phyloP scores from a whole-genome alignment of 2,113 vertebrate species.

The Bucco capensis region DNA sequence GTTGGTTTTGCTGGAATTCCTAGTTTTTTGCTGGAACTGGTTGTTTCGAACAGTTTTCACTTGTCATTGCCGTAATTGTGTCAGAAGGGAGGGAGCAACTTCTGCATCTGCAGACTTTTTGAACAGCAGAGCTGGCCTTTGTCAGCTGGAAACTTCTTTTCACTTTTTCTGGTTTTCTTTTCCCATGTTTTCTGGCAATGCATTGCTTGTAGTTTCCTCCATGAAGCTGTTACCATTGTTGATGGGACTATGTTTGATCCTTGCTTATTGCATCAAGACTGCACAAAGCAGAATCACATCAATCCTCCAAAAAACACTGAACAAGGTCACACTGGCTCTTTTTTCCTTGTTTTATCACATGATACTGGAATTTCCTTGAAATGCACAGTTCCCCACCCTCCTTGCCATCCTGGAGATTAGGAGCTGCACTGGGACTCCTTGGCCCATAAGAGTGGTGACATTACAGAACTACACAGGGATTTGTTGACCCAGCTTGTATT shows the following conservation, averaged over 20 bases:
- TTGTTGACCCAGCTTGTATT: background rate
- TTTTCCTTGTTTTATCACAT: background rate
- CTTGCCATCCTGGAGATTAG: background rate
- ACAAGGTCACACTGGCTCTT: background rate
- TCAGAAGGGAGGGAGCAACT: background rate
- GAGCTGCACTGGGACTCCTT: background rate
- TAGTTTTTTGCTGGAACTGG: background rate
- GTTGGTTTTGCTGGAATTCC: background rate
- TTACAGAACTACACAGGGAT: background rate
- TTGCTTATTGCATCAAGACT: background rate
- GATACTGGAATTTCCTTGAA: background rate
- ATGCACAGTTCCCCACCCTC: background rate
- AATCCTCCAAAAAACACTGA: background rate
- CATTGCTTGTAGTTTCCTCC: background rate
- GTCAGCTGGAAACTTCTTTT: background rate
- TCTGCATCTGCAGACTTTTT: background rate
- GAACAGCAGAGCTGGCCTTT: background rate
- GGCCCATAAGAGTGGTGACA: background rate
- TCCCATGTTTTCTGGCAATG: background rate
- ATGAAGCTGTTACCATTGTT: background rate
- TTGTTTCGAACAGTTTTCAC: background rate
- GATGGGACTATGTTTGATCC: background rate
- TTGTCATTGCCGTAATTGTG: background rate
- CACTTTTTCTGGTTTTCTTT: background rate
- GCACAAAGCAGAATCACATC: background rate